Evolutionary conservation across 2,797 vertebrate genomes (phyloP).

Genomic region (Hylomyscus alleni): DNA sequence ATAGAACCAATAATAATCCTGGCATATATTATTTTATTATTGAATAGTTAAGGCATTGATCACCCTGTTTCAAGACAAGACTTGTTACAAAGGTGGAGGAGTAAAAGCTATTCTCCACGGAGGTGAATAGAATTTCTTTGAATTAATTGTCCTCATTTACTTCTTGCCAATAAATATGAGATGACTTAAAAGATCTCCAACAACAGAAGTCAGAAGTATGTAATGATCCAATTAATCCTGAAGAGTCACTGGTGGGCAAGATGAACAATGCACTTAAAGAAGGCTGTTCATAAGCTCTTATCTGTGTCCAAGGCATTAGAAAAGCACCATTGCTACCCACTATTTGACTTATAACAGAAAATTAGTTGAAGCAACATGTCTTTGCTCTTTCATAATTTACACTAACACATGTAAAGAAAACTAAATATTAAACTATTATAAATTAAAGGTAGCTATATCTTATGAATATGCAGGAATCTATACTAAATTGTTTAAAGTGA

Average conservation of each 20-base stretch:
- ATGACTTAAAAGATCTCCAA: background rate
- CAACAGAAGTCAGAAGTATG: too few relatives aligned
- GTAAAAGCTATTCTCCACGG: background rate
- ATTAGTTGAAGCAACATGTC: background rate
- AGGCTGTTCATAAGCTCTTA: background rate
- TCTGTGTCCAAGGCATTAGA: background rate
- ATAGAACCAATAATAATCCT: background rate
- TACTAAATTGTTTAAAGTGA: background rate
- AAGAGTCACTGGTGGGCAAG: background rate
- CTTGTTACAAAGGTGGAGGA: background rate
- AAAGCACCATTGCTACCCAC: background rate
- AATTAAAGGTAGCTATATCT: background rate
- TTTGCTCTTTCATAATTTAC: background rate
- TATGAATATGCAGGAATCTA: background rate
- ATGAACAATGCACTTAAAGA: background rate
- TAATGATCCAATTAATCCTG: background rate
- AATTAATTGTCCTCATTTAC: background rate
- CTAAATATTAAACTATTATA: background rate
- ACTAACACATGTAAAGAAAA: background rate
- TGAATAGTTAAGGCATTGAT: background rate
- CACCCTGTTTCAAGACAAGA: background rate
- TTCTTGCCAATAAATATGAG: background rate
- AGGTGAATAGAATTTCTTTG: background rate
- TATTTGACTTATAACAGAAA: background rate
- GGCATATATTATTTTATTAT: slow-evolving; percentile 21